Evolutionary conservation across 2,888 invertebrate species (phyloP).

Genomic region (Drosophila emarginata): DNA sequence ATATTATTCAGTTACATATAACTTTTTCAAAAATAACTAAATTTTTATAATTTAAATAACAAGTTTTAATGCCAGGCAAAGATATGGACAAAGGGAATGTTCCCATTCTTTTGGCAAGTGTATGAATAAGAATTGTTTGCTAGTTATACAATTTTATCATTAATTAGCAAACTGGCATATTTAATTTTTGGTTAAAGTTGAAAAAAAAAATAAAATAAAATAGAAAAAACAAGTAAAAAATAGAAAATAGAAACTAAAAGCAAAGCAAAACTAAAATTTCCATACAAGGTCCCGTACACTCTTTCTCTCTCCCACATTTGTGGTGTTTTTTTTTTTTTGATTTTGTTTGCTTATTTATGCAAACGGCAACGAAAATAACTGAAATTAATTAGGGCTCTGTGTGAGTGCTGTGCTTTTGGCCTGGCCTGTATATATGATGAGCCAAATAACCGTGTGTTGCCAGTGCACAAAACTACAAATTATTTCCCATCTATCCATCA

Average conservation of each 20-base stretch:
- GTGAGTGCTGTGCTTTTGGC: not conserved
- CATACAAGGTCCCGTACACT: constrained; percentile 5
- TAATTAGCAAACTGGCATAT: constrained; percentile 31
- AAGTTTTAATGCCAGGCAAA: too few relatives aligned
- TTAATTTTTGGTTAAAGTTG: constrained; percentile 15
- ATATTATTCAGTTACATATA: too few relatives aligned
- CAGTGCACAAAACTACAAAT: not conserved
- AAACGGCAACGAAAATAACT: constrained; percentile 29
- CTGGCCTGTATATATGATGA: not conserved
- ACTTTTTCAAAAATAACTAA: too few relatives aligned
- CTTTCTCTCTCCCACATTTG: not conserved
- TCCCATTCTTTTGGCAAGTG: not conserved
- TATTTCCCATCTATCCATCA: not conserved
- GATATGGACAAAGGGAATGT: too few relatives aligned
- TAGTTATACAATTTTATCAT: constrained; percentile 54
- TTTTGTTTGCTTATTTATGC: constrained; percentile 40
- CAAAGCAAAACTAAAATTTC: constrained; percentile 4
- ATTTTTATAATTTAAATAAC: too few relatives aligned
- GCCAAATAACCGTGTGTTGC: constrained; percentile 3
- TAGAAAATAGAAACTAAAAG: not conserved
- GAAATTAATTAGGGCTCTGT: constrained; percentile 40
- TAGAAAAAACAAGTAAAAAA: not conserved
- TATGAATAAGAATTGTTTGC: too few relatives aligned
- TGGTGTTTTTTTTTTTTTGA: constrained; percentile 17
- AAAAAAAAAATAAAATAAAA: too few relatives aligned